Base-by-base conservation (phyloP, 2,113 vertebrate genomes). In the Hystrix cristata region DNA sequence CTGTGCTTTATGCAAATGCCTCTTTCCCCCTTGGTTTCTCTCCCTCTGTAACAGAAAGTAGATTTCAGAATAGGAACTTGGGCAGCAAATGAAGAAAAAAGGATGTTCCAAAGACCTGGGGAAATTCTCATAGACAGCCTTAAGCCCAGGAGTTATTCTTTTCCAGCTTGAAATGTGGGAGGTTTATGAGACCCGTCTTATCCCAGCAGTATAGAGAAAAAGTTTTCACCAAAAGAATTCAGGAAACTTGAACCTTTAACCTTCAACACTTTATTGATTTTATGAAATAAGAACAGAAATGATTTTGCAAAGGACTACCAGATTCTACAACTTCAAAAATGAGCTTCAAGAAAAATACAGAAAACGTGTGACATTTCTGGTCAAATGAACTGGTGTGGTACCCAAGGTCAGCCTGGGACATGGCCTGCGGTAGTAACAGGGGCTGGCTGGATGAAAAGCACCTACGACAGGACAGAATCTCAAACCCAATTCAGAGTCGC, bases 281-380 rank as follows among this genome's bases (percentile, higher is more conserved):
- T 96, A 86, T 72, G 48, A 96, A 95, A 91, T 87, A 91, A 83
- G 65, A 96, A 74, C 18, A 93, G 46, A 94, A 74, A 94, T 83
- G 43, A 93, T 46, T 93, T 86, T 93, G 82, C 18, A 86, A 76
- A 88, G 23, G 57, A 91, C 59, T 25, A 72, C 8, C 55, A 80
- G 15, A 57, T 59, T 78, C 38, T 71, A 3, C 57, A 48, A 27
- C 78, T 95, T 87, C 46, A 96, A 93, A 95, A 85, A 3, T 76
- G 43, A 93, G 95, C 79, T 86, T 78, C 57, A 38, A 94, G 46
- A 76, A 95, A 95, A 81, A 90, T 95, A 81, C 1, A 19, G 71
- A 85, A 69, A 87, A 53, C 31, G 18, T 60, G 46, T 21, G 6
- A 38, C 38, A 65, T 96, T 74, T 82, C 25, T 57, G 83, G 59